Base-by-base conservation (phyloP, 2,888 invertebrate genomes). In the Baronia brevicornis region DNA sequence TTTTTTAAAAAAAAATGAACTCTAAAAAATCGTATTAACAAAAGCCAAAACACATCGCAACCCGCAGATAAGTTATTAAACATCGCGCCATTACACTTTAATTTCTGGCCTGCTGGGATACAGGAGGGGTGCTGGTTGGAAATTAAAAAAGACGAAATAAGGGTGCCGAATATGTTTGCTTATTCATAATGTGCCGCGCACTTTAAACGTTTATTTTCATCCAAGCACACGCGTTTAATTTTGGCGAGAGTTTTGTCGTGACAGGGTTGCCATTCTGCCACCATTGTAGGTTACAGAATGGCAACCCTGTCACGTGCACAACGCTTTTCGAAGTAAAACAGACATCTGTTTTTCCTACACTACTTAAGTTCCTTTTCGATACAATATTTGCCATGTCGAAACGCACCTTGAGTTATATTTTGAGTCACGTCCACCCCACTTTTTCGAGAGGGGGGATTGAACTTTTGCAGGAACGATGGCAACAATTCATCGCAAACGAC, bases 41-140 rank as follows among this genome's bases (percentile, higher is more conserved):
- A 77, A 71, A 67, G 67, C 65, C 65, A 59, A 65, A 71, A 68
- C 70, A 68, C 62, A 58, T 60, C 57, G 53, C 53, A 40, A 65
- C 75, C 80, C 82, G 70, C 79, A 78, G 78, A 80, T 73, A 75
- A 78, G 60, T 77, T 78, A 80, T 78, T 77, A 80, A 80, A 71
- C 73, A 75, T 63, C 64, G 79, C 77, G 67, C 80, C 79, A 82
- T 82, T 84, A 80, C 77, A 67, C 74, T 72, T 79, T 77, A 79
- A 80, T 80, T 75, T 72, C 63, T 65, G 54, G 52, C 77, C 79
- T 61, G 65, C 64, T 67, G 82, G 79, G 78, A 75, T 63, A 67
- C 52, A 46, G 53, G 54, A 54, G 64, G 78, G 77, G 67, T 43
- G 46, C 41, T 39, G 46, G 39, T 60, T 58, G 57, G 66, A 64